Percentiles rank a stretch among this genome's conserved stretches.
These are phyloP conservation scores for Trematomus loennbergii DNA, from an alignment of 2,113 vertebrate genomes.

Conservation along the genomic window DNA sequence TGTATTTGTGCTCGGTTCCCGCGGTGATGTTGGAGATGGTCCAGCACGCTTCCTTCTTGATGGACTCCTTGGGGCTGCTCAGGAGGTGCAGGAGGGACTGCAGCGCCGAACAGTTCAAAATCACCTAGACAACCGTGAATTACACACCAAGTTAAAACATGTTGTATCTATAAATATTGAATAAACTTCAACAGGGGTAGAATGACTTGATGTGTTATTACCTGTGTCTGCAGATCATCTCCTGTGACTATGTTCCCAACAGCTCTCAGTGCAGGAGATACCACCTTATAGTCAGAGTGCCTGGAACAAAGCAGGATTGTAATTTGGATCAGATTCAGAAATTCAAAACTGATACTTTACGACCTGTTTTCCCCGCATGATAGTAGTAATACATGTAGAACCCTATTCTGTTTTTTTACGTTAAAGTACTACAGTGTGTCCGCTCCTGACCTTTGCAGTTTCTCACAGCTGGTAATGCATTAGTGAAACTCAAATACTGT, in stretches of 20 bases:
- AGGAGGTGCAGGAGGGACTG: constrained; percentile 96
- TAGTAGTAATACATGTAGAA: too few species aligned
- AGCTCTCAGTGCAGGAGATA: constrained; percentile 95
- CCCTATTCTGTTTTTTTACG: background rate
- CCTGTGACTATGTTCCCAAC: constrained; percentile 98
- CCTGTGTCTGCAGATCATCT: constrained; percentile 98
- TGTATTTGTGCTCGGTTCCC: constrained; percentile 98
- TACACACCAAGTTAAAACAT: constrained; percentile 10
- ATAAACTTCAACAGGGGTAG: background rate
- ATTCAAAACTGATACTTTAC: background rate
- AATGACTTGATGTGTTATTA: constrained; percentile 59
- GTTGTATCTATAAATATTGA: background rate
- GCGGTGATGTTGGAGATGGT: constrained; percentile 99
- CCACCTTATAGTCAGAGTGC: constrained; percentile 97
- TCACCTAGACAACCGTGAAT: constrained; percentile 85
- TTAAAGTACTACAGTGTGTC: background rate
- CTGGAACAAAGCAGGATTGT: constrained; percentile 79
- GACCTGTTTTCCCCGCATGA: background rate
- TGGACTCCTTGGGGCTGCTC: constrained; percentile 97
- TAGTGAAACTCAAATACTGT: background rate
- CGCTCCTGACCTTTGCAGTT: background rate
- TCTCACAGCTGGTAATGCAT: background rate
- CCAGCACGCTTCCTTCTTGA: constrained; percentile 99
- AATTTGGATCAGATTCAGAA: background rate
- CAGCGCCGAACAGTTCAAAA: constrained; percentile 97